Evolutionary conservation across 2,888 invertebrate species (phyloP), one percentile per base, ranked within the genome.

Genomic region (Tortricodes alternella): DNA sequence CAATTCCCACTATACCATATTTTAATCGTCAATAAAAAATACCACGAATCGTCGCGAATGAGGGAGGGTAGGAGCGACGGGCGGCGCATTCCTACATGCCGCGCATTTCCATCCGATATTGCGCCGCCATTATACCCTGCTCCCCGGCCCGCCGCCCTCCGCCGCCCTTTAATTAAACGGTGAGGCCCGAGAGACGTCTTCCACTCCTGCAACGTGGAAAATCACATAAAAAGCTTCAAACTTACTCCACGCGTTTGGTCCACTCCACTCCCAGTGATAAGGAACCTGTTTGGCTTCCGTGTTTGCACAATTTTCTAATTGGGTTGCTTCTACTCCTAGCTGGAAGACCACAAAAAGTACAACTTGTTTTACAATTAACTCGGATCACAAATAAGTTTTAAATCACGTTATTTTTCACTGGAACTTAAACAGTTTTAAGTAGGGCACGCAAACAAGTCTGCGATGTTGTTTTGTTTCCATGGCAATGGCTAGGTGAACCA

Each of bases 31-130:
- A 85, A 88, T 90, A 90, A 90, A 90, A 90, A 89, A 90, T 89
- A 83, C 89, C 89, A 85, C 79, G 86, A 86, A 89, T 90, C 80
- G 88, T 81, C 80, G 81, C 85, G 84, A 85, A 81, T 85, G 81
- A 83, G 80, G 78, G 82, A 83, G 83, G 84, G 86, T 64, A 68
- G 60, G 57, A 50, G 67, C 73, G 84, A 85, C 80, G 85, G 78
- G 83, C 82, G 87, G 86, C 88, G 87, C 88, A 89, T 90, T 90
- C 90, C 90, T 86, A 89, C 89, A 89, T 90, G 88, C 90, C 90
- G 86, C 86, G 87, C 89, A 90, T 89, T 89, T 90, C 89, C 89
- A 89, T 90, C 89, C 89, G 86, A 89, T 90, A 90, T 90, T 90
- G 89, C 89, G 89, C 87, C 86, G 88, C 88, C 87, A 90, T 90